Conservation (phyloP, 2,888 invertebrate species). For the Tenodera sinensis region DNA sequence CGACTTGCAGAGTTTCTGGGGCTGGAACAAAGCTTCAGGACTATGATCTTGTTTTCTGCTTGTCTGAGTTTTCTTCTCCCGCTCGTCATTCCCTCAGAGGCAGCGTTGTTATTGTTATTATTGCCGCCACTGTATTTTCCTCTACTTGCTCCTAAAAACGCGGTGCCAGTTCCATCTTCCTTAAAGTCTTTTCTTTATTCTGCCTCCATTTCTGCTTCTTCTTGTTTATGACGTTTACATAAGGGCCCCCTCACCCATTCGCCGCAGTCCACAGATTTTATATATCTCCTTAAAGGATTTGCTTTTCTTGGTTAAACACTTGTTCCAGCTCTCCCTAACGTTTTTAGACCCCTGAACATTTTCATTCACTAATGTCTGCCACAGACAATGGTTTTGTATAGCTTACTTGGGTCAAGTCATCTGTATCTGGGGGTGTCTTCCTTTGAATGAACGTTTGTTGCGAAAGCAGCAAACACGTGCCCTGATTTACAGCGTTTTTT, state of each 20-base stretch:
- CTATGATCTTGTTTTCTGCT: conserved; percentile 13
- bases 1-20: neutral
- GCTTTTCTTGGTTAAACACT: neutral
- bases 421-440: neutral
- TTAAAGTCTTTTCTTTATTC: neutral
- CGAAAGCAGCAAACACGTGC: neutral
- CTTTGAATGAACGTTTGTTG: neutral
- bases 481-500: neutral
- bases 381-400: neutral
- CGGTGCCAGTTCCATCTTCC: neutral
- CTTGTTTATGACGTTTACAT: neutral
- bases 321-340: neutral
- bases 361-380: neutral
- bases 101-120: neutral
- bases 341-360: neutral
- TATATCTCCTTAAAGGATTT: neutral
- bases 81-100: neutral
- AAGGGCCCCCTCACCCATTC: neutral
- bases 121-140: neutral
- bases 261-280: neutral
- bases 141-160: neutral
- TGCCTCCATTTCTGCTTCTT: neutral
- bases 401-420: neutral
- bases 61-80: conserved; percentile 6
- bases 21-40: neutral